Percentiles rank a stretch among this genome's conserved stretches.
These are phyloP conservation scores for Anoplophora glabripennis DNA, from an alignment of 1,140 invertebrate genomes.

Conservation along the genomic window DNA sequence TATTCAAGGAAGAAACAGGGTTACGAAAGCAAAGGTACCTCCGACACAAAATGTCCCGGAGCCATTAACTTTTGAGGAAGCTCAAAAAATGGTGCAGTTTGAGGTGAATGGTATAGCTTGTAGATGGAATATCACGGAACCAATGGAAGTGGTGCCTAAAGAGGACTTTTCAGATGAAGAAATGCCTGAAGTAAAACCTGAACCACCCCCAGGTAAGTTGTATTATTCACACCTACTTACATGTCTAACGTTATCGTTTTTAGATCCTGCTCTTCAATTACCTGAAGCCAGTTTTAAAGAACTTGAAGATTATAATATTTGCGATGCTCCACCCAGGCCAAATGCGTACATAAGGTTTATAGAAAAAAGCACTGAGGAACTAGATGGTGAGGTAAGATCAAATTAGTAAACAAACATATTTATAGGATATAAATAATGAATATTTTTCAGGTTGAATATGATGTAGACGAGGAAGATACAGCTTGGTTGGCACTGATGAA, in stretches of 20 bases:
- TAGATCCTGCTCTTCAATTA: constrained; percentile 57
- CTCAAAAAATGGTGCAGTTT: constrained; percentile 80
- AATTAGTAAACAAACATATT: not conserved
- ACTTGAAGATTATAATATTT: constrained; percentile 72
- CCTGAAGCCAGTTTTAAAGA: constrained; percentile 83
- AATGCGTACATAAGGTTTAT: constrained; percentile 88
- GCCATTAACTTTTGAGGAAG: constrained; percentile 71
- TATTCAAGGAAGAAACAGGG: constrained; percentile 6
- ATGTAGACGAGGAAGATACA: constrained; percentile 96
- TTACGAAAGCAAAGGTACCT: constrained; percentile 33
- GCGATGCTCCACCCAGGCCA: constrained; percentile 74
- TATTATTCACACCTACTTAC: not conserved
- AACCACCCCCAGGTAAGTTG: constrained; percentile 19
- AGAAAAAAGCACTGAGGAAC: constrained; percentile 90
- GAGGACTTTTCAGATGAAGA: constrained; percentile 59
- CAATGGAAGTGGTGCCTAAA: constrained; percentile 59
- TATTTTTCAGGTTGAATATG: constrained; percentile 78
- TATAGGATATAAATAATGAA: constrained; percentile 12
- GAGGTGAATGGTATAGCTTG: constrained; percentile 67
- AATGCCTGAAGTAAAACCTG: constrained; percentile 38
- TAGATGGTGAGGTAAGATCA: constrained; percentile 70
- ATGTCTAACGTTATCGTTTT: not conserved
- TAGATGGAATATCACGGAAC: constrained; percentile 59
- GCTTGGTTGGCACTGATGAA: constrained; percentile 90
- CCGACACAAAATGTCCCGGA: constrained; percentile 55